phyloP scores from a whole-genome alignment of 2,888 invertebrate genomes.

The Deilephila elpenor region DNA sequence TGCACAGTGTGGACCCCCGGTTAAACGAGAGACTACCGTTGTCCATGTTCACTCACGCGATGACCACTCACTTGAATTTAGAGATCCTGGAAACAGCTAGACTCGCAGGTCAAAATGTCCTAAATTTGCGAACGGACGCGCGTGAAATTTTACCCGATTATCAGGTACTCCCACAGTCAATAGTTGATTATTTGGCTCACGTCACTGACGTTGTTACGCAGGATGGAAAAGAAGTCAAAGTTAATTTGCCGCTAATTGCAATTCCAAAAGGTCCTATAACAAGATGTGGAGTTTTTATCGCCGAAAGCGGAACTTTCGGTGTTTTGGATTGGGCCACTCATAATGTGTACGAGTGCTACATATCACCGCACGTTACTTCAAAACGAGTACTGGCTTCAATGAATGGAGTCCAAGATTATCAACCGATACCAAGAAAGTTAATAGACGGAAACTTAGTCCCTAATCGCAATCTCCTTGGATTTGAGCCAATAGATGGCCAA shows the following conservation, averaged over 20 bases:
- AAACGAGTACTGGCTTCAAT: too few relatives aligned
- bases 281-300: too few relatives aligned
- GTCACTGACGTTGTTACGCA: constrained; percentile 28
- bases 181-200: constrained; percentile 34
- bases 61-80: constrained; percentile 35
- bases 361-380: too few relatives aligned
- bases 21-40: constrained; percentile 35
- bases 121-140: constrained; percentile 30
- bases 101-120: constrained; percentile 33
- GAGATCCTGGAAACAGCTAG: constrained; percentile 33
- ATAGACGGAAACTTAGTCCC: too few relatives aligned
- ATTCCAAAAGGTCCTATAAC: constrained; percentile 35
- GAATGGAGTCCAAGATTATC: too few relatives aligned
- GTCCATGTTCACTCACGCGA: constrained; percentile 35
- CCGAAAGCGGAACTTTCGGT: too few relatives aligned
- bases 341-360: too few relatives aligned
- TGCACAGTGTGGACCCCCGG: constrained; percentile 35
- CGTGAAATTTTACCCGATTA: constrained; percentile 37
- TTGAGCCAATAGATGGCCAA: too few relatives aligned
- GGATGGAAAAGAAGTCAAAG: constrained; percentile 32
- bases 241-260: constrained; percentile 33
- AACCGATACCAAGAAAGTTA: too few relatives aligned
- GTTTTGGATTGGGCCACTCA: too few relatives aligned
- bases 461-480: too few relatives aligned
- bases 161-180: constrained; percentile 33